Conservation (phyloP, 2,888 invertebrate species). For the Clusia tigrina region DNA sequence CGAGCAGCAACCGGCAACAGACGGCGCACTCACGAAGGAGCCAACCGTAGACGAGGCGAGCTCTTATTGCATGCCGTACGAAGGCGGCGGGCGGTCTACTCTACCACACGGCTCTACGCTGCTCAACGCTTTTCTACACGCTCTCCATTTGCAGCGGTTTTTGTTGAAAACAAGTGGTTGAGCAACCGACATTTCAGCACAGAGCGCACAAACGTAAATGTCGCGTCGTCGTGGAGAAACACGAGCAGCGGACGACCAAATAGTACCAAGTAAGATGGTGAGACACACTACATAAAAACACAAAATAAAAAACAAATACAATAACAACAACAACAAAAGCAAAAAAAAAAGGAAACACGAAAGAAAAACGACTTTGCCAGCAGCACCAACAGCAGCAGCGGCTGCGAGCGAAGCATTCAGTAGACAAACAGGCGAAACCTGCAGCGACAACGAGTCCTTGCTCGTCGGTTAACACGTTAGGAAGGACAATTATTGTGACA, state of each 20-base stretch:
- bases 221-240: conserved; percentile 45
- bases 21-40: background rate
- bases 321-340: background rate
- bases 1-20: background rate
- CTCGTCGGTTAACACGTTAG: conserved; percentile 61
- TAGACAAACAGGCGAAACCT: conserved; percentile 61
- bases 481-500: conserved; percentile 47
- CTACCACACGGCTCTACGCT: background rate
- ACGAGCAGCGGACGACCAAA: conserved; percentile 34
- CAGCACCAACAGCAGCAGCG: conserved; percentile 27
- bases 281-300: conserved; percentile 7
- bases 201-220: conserved; percentile 52
- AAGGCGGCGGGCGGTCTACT: conserved; percentile 22
- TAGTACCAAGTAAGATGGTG: conserved; percentile 12
- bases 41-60: background rate
- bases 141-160: conserved; percentile 7
- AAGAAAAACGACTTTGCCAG: conserved; percentile 9
- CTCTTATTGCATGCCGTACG: background rate
- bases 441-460: conserved; percentile 63
- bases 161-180: conserved; percentile 61
- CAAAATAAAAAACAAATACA: background rate
- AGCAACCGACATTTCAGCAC: conserved; percentile 47
- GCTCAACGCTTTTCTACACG: background rate
- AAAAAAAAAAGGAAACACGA: conserved; percentile 4
- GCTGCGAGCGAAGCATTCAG: background rate